Base-by-base conservation (phyloP, 2,888 invertebrate species). In the Cylloceria caligata region DNA sequence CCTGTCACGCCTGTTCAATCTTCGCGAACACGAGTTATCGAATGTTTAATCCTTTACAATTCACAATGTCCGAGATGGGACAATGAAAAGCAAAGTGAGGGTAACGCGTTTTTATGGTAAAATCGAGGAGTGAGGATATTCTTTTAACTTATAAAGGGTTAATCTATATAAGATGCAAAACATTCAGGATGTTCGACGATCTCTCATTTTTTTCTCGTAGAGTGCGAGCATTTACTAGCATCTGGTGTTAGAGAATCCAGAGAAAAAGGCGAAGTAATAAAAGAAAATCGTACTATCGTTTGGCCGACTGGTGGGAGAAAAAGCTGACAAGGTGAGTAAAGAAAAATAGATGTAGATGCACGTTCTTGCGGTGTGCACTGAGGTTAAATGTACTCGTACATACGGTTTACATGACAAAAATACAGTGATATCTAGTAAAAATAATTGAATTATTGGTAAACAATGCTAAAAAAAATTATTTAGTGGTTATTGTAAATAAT, bases 401-500 rank as follows among this genome's bases (percentile, higher is more conserved):
- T 11, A 2, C 7, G 39, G n/a, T n/a, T n/a, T n/a, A n/a, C n/a
- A n/a, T n/a, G n/a, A n/a, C n/a, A n/a, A n/a, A 39, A 9, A 39
- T 11, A 39, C 7, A 39, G 39, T 39, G 3, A 39, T 9, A 39
- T 39, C 39, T 39, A 39, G 39, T 39, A 11, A 9, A 7, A 11
- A 39, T 39, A 2, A 39, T 39, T 39, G 2, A 9, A 39, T 3
- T 39, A 11, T 39, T 5, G 39, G 7, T 39, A 39, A 4, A 39
- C 6, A 39, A 39, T 39, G 11, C 30, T 30, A 30, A 5, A 30
- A 30, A 30, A 30, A 3, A 30, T 30, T 5, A n/a, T n/a, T n/a
- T n/a, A n/a, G n/a, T n/a, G n/a, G n/a, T 39, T 49, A 3, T 21
- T 19, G 47, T 9, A 49, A 62, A 62, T 19, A 34, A 60, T 36